Conservation (phyloP, 2,888 invertebrate species). For the Odontomyia ornata region DNA sequence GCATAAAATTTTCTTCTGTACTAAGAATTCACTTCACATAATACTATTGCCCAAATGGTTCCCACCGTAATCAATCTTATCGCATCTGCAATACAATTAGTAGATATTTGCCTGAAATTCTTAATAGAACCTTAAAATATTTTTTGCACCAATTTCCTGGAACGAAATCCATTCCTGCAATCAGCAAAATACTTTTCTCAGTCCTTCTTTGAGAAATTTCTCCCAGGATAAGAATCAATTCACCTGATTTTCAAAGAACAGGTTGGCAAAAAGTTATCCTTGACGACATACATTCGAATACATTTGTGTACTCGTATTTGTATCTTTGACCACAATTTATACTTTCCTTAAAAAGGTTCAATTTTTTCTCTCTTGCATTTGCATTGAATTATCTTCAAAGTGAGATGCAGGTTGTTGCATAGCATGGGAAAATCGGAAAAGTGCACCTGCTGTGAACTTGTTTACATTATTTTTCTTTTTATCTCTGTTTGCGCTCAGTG, state of each 20-base stretch:
- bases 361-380: not conserved
- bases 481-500: not conserved
- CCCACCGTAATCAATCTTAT: not conserved
- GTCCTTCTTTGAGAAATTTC: not conserved
- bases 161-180: not conserved
- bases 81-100: not conserved
- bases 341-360: slow-evolving; percentile 10
- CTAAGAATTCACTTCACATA: too few species aligned
- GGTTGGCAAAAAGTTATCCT: not conserved
- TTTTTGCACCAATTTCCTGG: not conserved
- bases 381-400: slow-evolving; percentile 3
- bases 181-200: not conserved
- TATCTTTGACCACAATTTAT: not conserved
- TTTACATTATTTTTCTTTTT: slow-evolving; percentile 46
- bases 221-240: not conserved
- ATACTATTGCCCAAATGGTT: not conserved
- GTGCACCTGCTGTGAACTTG: slow-evolving; percentile 51
- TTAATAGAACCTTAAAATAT: not conserved
- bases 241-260: not conserved
- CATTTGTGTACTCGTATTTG: not conserved
- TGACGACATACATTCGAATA: not conserved
- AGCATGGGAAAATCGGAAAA: slow-evolving; percentile 30
- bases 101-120: not conserved
- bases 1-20: too few species aligned
- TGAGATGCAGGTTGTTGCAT: slow-evolving; percentile 39